Evolutionary conservation across 2,797 vertebrate genomes (phyloP), one percentile per base, ranked within the genome.

Genomic region (Fistularia commersonii): DNA sequence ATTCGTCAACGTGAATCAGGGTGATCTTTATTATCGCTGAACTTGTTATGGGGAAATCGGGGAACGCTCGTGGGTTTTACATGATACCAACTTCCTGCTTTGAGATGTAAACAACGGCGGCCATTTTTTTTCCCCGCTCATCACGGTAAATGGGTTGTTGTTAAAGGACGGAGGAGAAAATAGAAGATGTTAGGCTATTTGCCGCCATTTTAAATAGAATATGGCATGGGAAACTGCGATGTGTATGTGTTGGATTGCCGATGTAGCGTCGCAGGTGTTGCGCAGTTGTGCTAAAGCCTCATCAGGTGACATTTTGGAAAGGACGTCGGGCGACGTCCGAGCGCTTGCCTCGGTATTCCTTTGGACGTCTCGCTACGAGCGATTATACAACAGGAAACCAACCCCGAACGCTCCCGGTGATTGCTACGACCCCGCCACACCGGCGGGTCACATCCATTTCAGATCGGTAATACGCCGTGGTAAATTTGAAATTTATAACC

Each of bases 11-110:
- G 61, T n/a, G 41, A 78, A 74, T 83, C 65, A 48, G 39, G 3
- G 40, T 54, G 71, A 78, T 83, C 72, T 81, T 80, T 71, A 78
- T 72, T 59, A 80, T 79, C 74, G 69, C 34, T 55, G 50, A 67
- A 72, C 52, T 74, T 71, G 75, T 85, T 81, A 81, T 33, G 41
- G 63, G 50, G n/a, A 79, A 79, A 81, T 72, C 78, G 75, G 67
- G 45, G 48, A 59, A 72, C 50, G 64, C 59, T 71, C 77, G 74
- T 52, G 59, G 76, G 55, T 48, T 54, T 48, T 55, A 57, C 72
- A 75, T 76, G 56, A 70, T 54, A 32, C 64, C 69, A 48, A 68
- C 51, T 70, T 48, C 11, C 39, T 59, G 52, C 47, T 48, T 63
- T 10, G 8, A 65, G 55, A 76, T 69, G 54, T 59, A 69, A 55